Evolutionary conservation across 2,797 vertebrate species (phyloP).

Genomic region (Diplodus puntazzo): DNA sequence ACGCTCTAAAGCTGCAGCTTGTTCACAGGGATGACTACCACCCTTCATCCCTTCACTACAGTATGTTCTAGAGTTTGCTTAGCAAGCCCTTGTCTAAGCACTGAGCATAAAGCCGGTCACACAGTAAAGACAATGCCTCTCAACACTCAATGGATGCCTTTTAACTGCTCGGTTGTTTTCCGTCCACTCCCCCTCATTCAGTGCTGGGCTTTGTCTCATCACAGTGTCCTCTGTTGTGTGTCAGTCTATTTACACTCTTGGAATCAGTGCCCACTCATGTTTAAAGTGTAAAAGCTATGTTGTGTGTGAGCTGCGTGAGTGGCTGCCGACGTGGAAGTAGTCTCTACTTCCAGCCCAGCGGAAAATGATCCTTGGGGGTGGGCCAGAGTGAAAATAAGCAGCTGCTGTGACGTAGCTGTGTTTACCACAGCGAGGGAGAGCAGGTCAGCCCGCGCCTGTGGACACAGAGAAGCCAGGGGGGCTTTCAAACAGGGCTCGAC

Average conservation of each 20-base stretch:
- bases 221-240: slow-evolving; percentile 46
- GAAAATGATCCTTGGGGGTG: slow-evolving; percentile 16
- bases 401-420: slow-evolving; percentile 54
- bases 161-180: slow-evolving; percentile 50
- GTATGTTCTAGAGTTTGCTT: slow-evolving; percentile 77
- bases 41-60: slow-evolving; percentile 22
- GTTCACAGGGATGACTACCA: slow-evolving; percentile 16
- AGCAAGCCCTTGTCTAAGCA: slow-evolving; percentile 60
- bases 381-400: slow-evolving; percentile 33
- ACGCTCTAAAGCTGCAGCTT: slow-evolving; percentile 14
- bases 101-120: slow-evolving; percentile 64
- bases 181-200: slow-evolving; percentile 44
- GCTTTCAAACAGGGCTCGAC: slow-evolving; percentile 47
- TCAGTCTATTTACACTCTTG: slow-evolving; percentile 22
- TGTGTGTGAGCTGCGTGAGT: not conserved
- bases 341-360: not conserved
- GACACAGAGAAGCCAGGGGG: slow-evolving; percentile 41
- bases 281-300: slow-evolving; percentile 20
- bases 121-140: slow-evolving; percentile 65
- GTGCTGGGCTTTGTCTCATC: slow-evolving; percentile 54
- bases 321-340: not conserved
- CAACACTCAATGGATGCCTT: slow-evolving; percentile 55
- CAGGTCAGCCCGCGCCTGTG: slow-evolving; percentile 37
- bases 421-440: slow-evolving; percentile 48
- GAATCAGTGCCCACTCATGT: slow-evolving; percentile 6